Evolutionary conservation across 2,888 invertebrate genomes (phyloP), one percentile per base, ranked within the genome.

Genomic region (Hirtodrosophila confusa): DNA sequence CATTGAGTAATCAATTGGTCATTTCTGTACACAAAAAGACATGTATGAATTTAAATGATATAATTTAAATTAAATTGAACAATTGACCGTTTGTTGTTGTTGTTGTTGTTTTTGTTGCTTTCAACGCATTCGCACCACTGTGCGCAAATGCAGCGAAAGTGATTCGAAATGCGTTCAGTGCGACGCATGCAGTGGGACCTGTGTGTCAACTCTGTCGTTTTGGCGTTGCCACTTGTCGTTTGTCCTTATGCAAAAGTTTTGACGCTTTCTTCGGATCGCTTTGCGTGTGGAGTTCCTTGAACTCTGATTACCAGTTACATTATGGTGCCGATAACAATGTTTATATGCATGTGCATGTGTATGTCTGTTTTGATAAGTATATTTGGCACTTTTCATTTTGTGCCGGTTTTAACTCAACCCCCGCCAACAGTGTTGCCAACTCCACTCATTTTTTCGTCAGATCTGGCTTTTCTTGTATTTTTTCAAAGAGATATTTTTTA

Each of bases 241-340:
- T 78, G 76, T 76, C 76, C 79, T 76, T 78, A 79, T 72, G 65
- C 56, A 55, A 58, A 70, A 63, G 40, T 45, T 37, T 57, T 50
- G 31, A 60, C 49, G 72, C 76, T 73, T 71, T 82, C 69, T 69
- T 75, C 36, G 48, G 40, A 50, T 61, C 37, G 23, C 31, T 63
- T 73, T 79, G 77, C 84, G 63, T 73, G 74, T 37, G 45, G 56
- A 64, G 80, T 80, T 80, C 64, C 48, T 84, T 86, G 78, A 80
- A 80, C 86, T 78, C 69, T 24, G 66, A 40, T 66, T 80, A 63
- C 80, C 84, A 70, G 80, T 80, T 86, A 80, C 84, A 80, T 80
- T 86, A 69, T 82, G 64, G 58, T 70, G 43, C 24, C 54, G 58
- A 70, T 72, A 69, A 69, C 64, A 69, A 57, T 56, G 35, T 29